Conservation (phyloP, 2,113 vertebrate genomes). For the Coptodon rendalli region DNA sequence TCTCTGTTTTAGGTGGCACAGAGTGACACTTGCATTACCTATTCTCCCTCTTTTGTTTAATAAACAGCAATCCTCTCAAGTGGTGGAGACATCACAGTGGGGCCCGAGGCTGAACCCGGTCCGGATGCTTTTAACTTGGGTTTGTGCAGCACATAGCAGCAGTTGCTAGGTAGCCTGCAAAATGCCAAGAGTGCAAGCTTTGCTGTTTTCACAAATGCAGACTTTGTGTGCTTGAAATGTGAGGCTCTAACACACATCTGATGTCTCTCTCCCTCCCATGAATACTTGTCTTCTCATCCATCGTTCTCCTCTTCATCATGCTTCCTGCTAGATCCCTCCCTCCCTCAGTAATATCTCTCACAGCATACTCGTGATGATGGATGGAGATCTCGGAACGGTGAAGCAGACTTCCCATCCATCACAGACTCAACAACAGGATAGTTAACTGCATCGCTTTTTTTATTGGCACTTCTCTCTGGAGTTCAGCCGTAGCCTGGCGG, state of each 20-base stretch:
- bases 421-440: constrained; percentile 47
- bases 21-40: neutral
- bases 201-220: neutral
- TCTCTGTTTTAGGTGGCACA: neutral
- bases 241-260: neutral
- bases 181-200: neutral
- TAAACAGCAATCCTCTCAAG: neutral
- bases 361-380: constrained; percentile 50
- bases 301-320: constrained; percentile 19
- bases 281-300: neutral
- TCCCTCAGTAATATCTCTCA: constrained; percentile 45
- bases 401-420: constrained; percentile 52
- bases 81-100: neutral
- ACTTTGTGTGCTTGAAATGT: neutral
- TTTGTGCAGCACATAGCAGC: neutral
- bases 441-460: constrained; percentile 37
- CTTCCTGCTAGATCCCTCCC: constrained; percentile 11
- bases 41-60: neutral
- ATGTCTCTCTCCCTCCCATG: neutral
- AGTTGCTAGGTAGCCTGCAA: neutral
- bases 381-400: constrained; percentile 28
- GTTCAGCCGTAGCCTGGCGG: neutral
- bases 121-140: neutral
- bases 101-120: neutral
- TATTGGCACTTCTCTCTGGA: neutral